Evolutionary conservation across 2,113 vertebrate genomes (phyloP).

Genomic region (Fulmarus glacialis): DNA sequence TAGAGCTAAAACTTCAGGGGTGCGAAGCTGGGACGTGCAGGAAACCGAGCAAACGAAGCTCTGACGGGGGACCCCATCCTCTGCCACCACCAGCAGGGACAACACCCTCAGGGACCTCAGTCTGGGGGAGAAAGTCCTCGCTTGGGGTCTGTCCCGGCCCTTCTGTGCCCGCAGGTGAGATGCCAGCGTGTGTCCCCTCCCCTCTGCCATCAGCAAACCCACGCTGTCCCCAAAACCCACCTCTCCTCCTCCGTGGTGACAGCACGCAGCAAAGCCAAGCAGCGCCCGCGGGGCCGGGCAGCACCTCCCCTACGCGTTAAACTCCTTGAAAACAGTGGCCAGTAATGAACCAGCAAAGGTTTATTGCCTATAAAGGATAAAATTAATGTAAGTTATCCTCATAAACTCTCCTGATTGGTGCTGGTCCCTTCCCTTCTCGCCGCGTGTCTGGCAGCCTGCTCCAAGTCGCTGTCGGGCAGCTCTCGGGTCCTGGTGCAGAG

Average conservation of each 20-base stretch:
- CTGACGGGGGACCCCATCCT: too few species aligned
- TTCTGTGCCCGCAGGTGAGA: background rate
- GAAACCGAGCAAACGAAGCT: fast-evolving
- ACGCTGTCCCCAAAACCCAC: background rate
- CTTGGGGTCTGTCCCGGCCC: background rate
- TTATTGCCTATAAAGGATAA: constrained; percentile 15
- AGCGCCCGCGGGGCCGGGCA: background rate
- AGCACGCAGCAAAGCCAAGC: background rate
- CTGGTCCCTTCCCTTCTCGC: background rate
- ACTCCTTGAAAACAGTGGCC: background rate
- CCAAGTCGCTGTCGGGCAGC: background rate
- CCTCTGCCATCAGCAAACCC: background rate
- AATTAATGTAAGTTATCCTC: background rate
- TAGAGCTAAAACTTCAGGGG: fast-evolving
- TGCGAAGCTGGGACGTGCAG: fast-evolving
- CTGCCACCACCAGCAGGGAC: background rate
- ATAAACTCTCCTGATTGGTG: background rate
- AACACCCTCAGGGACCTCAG: fast-evolving
- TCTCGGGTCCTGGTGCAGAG: background rate
- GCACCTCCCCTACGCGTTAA: fast-evolving
- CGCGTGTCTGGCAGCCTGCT: background rate
- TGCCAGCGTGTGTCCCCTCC: fast-evolving
- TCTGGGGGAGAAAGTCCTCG: background rate
- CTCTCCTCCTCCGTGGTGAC: background rate
- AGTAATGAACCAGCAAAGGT: constrained; percentile 1